Conservation (phyloP, 2,797 vertebrate species). For the Taeniopygia guttata region DNA sequence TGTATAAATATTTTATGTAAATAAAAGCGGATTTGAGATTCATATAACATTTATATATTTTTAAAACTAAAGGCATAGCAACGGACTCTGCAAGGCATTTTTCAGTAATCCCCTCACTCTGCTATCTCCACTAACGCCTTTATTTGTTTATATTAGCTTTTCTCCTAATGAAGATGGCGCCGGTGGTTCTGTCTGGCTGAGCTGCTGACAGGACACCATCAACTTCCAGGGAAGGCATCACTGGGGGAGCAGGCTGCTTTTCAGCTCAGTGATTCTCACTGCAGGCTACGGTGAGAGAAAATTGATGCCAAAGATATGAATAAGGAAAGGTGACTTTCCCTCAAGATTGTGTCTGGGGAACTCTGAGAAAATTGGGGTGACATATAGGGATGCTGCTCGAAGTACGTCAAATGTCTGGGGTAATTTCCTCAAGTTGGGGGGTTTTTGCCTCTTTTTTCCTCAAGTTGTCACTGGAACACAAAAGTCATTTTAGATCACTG, state of each 20-base stretch:
- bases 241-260: neutral
- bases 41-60: slow-evolving; percentile 72
- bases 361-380: neutral
- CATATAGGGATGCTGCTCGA: neutral
- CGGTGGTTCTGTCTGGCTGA: slow-evolving; percentile 42
- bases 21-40: slow-evolving; percentile 72
- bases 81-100: slow-evolving; percentile 59
- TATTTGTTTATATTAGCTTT: slow-evolving; percentile 67
- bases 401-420: neutral
- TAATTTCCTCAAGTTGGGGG: neutral
- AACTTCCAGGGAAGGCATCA: neutral
- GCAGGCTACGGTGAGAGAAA: neutral
- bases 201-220: slow-evolving; percentile 56
- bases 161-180: slow-evolving; percentile 58
- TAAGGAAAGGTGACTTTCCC: neutral
- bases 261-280: neutral
- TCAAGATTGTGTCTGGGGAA: neutral
- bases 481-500: neutral
- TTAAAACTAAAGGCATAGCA: slow-evolving; percentile 47
- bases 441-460: neutral
- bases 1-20: slow-evolving; percentile 78
- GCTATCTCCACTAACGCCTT: slow-evolving; percentile 55
- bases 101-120: slow-evolving; percentile 51
- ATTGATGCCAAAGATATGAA: neutral
- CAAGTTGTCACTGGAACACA: neutral